A percentile compares a stretch with the other conserved stretches of the same genome.
These are phyloP conservation scores for Microcebus tavaratra DNA, from an alignment of 2,113 vertebrate species.

Conservation along the genomic window DNA sequence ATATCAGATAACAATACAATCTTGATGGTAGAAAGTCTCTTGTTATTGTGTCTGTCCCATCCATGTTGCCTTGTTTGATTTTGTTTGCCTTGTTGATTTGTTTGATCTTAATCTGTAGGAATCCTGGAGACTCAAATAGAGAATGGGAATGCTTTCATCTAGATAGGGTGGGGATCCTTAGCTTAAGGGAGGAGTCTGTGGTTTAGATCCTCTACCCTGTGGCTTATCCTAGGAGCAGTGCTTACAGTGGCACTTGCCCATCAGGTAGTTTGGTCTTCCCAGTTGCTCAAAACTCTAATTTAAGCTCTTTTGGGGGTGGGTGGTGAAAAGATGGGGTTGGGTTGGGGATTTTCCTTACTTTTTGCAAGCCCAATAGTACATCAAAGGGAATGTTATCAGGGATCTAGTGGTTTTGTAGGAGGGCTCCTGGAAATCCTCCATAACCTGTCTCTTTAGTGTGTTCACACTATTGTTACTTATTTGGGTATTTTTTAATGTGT, in stretches of 20 bases:
- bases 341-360: not conserved
- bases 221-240: not conserved
- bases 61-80: not conserved
- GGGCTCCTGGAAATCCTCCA: not conserved
- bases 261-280: not conserved
- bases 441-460: not conserved
- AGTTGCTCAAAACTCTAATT: not conserved
- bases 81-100: not conserved
- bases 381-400: not conserved
- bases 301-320: not conserved
- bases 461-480: not conserved
- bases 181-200: not conserved
- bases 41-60: not conserved
- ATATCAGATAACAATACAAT: not conserved
- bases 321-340: not conserved
- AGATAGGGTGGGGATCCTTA: not conserved
- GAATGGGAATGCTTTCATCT: not conserved
- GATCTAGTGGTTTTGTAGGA: not conserved
- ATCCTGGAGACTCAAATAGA: not conserved
- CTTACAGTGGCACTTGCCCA: not conserved
- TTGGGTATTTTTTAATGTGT: slow-evolving; percentile 5
- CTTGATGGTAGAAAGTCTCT: not conserved
- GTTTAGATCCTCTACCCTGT: not conserved
- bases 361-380: not conserved
- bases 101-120: not conserved